A percentile compares a stretch with the other conserved stretches of the same genome.
Conservation (phyloP, 1,140 invertebrate species). For the Linepithema humile region DNA sequence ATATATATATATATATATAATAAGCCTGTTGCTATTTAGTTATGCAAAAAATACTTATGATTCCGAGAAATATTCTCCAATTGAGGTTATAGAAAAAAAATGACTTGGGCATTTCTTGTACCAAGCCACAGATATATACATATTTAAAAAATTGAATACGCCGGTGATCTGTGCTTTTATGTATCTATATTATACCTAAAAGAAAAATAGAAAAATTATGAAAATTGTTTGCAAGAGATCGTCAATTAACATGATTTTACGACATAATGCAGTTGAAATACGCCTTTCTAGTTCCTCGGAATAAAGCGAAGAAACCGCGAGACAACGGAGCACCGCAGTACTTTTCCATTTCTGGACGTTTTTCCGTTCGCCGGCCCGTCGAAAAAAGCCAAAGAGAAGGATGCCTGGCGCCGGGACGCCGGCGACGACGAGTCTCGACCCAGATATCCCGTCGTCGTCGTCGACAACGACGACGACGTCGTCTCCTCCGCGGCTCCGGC, state of each 20-base stretch:
- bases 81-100: no score
- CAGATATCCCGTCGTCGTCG: conserved; percentile 78
- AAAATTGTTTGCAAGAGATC: background rate
- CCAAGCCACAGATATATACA: no score
- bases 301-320: conserved; percentile 62
- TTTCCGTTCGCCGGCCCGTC: conserved; percentile 63
- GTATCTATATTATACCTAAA: no score
- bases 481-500: conserved; percentile 75
- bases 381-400: conserved; percentile 75
- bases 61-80: no score
- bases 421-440: conserved; percentile 83
- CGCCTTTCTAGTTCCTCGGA: conserved; percentile 12
- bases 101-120: no score
- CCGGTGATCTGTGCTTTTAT: no score
- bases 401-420: conserved; percentile 81
- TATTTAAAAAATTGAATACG: no score
- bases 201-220: background rate
- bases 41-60: no score
- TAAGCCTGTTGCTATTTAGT: no score
- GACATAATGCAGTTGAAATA: conserved; percentile 23
- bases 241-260: conserved; percentile 42
- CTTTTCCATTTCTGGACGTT: conserved; percentile 66
- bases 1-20: no score
- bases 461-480: conserved; percentile 65
- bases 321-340: conserved; percentile 61